Evolutionary conservation across 2,888 invertebrate genomes (phyloP).

Genomic region (Desoria tigrina): DNA sequence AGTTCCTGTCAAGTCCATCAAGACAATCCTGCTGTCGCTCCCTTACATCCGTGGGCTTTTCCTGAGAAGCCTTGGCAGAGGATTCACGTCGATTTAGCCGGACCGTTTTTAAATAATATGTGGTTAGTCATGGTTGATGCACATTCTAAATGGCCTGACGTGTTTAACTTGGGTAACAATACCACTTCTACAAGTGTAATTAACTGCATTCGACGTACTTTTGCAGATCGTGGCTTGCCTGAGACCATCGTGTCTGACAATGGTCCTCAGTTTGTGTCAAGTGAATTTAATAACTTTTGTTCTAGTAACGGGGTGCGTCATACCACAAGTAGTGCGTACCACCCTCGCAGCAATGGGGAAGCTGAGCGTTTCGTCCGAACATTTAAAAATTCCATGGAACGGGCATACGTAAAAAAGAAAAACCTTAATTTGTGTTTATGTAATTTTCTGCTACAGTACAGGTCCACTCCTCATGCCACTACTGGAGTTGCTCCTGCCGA

Average conservation of each 20-base stretch:
- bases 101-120: slow-evolving; percentile 26
- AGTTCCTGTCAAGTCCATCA: neutral
- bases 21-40: slow-evolving; percentile 19
- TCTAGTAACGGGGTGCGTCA: slow-evolving; percentile 26
- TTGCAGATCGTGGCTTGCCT: slow-evolving; percentile 21
- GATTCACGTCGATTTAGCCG: slow-evolving; percentile 28
- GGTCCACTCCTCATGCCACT: slow-evolving; percentile 23
- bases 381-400: slow-evolving; percentile 15
- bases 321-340: slow-evolving; percentile 26
- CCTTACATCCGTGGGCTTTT: too few relatives aligned
- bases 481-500: slow-evolving; percentile 20
- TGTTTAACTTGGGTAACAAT: slow-evolving; percentile 3
- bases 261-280: slow-evolving; percentile 27
- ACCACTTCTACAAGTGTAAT: slow-evolving; percentile 17
- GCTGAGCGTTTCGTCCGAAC: slow-evolving; percentile 27
- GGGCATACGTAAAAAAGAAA: neutral
- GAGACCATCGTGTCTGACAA: slow-evolving; percentile 26
- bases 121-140: slow-evolving; percentile 38
- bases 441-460: slow-evolving; percentile 10
- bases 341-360: slow-evolving; percentile 32
- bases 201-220: slow-evolving; percentile 5
- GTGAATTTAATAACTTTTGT: slow-evolving; percentile 27
- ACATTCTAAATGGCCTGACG: too few relatives aligned
- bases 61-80: slow-evolving; percentile 23
- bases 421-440: slow-evolving; percentile 8